Base-by-base conservation (phyloP, 2,797 vertebrate species). In the Hybognathus amarus region DNA sequence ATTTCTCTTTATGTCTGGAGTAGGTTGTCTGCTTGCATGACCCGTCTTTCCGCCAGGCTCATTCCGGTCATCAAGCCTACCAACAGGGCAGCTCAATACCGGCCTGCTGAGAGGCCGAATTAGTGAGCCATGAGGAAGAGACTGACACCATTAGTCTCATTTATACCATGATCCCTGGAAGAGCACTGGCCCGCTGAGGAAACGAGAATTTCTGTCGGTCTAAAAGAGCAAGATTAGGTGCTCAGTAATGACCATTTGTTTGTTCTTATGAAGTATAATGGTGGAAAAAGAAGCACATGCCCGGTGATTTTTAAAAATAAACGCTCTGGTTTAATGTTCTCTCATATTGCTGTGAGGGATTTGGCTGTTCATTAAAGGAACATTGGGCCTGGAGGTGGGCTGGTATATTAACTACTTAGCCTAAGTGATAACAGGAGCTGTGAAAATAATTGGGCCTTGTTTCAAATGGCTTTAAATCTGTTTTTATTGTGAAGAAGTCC, bases 1-100 rank as follows among this genome's bases (percentile, higher is more conserved):
- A 74, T 82, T 88, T 84, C 75, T 68, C 33, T 6, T 64, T 71
- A 84, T 4, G 40, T 45, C 27, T n/a, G 8, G 36, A 79, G 63
- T 24, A 77, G 79, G 75, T 70, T 79, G 59, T 82, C 69, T 61
- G 79, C 76, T 77, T 45, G 42, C 74, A 77, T 84, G 75, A 79
- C 42, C 33, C 5, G 4, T 86, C 47, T 83, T 82, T 74, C 82
- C 61, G 74, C 70, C 42, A 40, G 79, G 71, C 56, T 76, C 87
- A 77, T 82, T 87, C 85, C 85, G 77, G 80, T 77, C 71, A 88
- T 88, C 22, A 75, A 90, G 78, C 73, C 40, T 36, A 76, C 61
- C 47, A 30, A 67, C 68, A 61, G 64, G n/a, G 59, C 22, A 42
- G 38, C n/a, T 90, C 89, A 76, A 88, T 88, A 85, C 24, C 5